Conservation (phyloP, 2,888 invertebrate genomes). For the Chalcosyrphus nemorum region DNA sequence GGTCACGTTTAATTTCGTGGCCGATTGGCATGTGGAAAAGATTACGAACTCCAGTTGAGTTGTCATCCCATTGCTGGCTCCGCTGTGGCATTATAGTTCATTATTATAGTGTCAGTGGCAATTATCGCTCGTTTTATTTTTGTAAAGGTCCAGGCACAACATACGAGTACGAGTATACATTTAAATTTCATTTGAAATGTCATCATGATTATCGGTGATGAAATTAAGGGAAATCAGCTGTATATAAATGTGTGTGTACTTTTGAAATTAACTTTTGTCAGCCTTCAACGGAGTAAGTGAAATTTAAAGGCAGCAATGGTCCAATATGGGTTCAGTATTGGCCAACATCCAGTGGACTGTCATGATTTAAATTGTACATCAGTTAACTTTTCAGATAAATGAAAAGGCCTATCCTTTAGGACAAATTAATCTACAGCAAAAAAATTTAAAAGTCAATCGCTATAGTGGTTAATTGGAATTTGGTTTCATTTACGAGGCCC, state of each 20-base stretch:
- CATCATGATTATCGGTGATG: conserved; percentile 66
- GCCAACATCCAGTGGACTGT: background rate
- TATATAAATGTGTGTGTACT: no score
- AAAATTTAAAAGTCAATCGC: background rate
- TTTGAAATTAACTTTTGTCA: conserved; percentile 47
- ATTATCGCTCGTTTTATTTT: conserved; percentile 54
- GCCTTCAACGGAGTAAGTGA: conserved; percentile 3
- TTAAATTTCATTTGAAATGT: conserved; percentile 69
- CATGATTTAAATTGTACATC: conserved; percentile 1
- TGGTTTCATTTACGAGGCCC: no score
- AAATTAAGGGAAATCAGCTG: conserved; percentile 51
- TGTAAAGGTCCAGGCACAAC: background rate
- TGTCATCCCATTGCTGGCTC: conserved; percentile 14
- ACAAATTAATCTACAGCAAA: background rate
- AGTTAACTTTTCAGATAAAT: background rate
- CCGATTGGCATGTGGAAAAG: conserved; percentile 67
- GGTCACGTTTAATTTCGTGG: conserved; percentile 64
- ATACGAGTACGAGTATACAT: background rate
- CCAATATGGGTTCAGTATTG: conserved; percentile 6
- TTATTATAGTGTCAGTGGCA: conserved; percentile 59
- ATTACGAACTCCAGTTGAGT: conserved; percentile 52
- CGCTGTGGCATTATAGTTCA: conserved; percentile 35
- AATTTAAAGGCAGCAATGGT: background rate
- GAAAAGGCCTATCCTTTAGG: background rate
- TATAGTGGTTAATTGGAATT: background rate